Percentiles rank a stretch among this genome's conserved stretches.
phyloP scores from a whole-genome alignment of 1,140 invertebrate genomes.

The Tetraneura akinire region DNA sequence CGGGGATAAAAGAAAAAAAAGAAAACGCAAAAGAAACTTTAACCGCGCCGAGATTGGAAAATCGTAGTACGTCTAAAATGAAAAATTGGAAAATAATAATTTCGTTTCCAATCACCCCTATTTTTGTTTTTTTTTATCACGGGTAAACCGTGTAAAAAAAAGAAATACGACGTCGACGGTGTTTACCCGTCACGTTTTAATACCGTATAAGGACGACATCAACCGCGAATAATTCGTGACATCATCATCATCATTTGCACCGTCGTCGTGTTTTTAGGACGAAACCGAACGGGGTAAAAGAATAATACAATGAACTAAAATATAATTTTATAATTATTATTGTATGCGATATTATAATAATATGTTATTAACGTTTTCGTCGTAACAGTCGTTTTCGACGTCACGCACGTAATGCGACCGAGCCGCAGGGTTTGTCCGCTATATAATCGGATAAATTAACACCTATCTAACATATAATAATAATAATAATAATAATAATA shows the following conservation, averaged over 20 bases:
- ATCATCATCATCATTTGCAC: not conserved
- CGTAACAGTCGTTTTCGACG: slow-evolving; percentile 14
- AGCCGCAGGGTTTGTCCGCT: too few species aligned
- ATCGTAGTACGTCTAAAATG: not conserved
- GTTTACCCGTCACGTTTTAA: not conserved
- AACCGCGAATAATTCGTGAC: not conserved
- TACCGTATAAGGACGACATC: not conserved
- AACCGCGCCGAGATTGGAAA: too few species aligned
- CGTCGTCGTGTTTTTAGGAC: too few species aligned
- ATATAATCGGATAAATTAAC: slow-evolving; percentile 27
- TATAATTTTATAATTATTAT: not conserved
- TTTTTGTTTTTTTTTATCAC: too few species aligned
- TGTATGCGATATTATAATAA: not conserved
- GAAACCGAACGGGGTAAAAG: not conserved
- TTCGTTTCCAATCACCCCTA: not conserved
- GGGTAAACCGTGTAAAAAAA: not conserved
- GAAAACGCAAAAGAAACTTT: too few species aligned
- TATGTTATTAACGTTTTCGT: not conserved
- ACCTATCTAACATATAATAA: not conserved
- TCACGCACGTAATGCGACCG: slow-evolving; percentile 7
- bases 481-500: not conserved
- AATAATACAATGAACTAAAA: not conserved
- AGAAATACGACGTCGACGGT: not conserved
- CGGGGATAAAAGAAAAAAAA: too few species aligned
- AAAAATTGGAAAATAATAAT: not conserved